Evolutionary conservation across 2,888 invertebrate species (phyloP).

Genomic region (Erannis defoliaria): DNA sequence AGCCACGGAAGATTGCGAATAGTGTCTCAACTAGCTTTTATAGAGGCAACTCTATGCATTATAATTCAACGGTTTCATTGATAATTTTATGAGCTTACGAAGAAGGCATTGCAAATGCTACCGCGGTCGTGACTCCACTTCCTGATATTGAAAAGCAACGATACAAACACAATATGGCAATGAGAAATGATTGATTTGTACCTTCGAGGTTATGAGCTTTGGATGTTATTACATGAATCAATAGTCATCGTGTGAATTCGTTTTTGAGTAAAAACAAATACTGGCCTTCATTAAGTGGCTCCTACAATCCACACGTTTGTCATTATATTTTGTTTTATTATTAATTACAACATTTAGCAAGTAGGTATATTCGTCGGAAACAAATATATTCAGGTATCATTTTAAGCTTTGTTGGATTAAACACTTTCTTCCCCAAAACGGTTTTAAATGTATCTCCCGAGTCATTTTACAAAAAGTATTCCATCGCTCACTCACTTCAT

Average conservation of each 20-base stretch:
- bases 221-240: conserved; percentile 4
- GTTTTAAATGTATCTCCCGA: too few species aligned
- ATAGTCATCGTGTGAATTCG: background rate
- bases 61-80: conserved; percentile 81
- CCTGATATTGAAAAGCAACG: conserved; percentile 64
- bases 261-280: background rate
- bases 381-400: background rate
- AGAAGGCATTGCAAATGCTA: conserved; percentile 78
- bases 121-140: conserved; percentile 75
- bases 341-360: background rate
- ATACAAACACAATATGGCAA: conserved; percentile 45
- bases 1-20: conserved; percentile 66
- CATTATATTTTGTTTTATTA: background rate
- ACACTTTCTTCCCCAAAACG: background rate
- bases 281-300: background rate
- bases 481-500: background rate
- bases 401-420: too few species aligned
- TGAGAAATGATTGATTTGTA: conserved; percentile 61
- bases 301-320: background rate
- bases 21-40: conserved; percentile 71
- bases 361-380: background rate
- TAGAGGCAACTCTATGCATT: conserved; percentile 65
- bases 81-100: conserved; percentile 80
- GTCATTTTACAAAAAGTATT: background rate
- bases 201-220: conserved; percentile 27